Percentiles rank a stretch among this genome's conserved stretches.
Evolutionary conservation across 2,113 vertebrate species (phyloP).

Genomic region (Hemichromis elongatus): DNA sequence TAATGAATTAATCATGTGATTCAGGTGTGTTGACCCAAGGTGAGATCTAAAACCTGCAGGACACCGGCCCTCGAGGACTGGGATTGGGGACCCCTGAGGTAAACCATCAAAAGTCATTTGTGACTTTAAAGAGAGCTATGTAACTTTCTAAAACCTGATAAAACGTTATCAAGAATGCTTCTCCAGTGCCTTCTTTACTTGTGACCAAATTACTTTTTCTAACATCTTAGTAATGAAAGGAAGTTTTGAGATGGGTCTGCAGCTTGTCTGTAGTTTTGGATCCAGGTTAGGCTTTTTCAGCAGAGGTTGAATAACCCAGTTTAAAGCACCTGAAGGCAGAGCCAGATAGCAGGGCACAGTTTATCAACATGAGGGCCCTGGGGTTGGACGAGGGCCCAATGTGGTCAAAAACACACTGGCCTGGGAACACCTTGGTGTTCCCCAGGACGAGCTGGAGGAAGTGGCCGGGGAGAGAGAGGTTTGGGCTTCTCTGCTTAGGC

Average conservation of each 20-base stretch:
- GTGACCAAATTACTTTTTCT: no score
- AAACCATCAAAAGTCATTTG: neutral
- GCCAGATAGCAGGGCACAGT: fast-evolving
- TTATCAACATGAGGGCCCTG: neutral
- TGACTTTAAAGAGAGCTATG: neutral
- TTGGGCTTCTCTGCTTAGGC: neutral
- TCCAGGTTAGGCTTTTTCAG: neutral
- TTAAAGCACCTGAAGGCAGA: fast-evolving
- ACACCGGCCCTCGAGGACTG: no score
- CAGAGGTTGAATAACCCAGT: neutral
- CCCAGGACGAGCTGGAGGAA: neutral
- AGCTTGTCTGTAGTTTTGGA: neutral
- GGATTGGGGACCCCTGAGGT: no score
- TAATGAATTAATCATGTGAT: no score
- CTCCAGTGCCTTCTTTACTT: no score
- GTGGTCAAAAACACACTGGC: neutral
- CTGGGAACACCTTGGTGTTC: no score
- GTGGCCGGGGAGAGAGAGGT: neutral
- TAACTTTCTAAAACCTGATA: neutral
- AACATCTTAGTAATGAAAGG: no score
- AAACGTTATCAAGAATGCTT: no score
- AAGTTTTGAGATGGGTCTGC: neutral
- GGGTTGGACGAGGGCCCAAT: neutral
- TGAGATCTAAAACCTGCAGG: no score
- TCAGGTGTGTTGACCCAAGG: no score